Base-by-base conservation (phyloP, 2,888 invertebrate species). In the Cephus nigrinus region DNA sequence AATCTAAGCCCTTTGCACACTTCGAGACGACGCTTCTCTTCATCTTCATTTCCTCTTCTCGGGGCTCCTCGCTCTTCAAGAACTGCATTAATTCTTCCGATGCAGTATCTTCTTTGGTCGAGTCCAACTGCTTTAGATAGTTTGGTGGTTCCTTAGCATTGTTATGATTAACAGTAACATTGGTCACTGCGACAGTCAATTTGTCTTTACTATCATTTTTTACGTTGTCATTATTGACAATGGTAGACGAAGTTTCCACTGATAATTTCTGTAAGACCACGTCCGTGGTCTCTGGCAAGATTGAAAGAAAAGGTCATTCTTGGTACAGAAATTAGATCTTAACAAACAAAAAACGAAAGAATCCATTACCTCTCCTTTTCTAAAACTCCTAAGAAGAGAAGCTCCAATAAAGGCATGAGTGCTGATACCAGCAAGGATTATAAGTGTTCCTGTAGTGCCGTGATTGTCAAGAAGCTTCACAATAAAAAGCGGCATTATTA, bases 401-500 rank as follows among this genome's bases (percentile, higher is more conserved):
- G 92, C 92, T 1, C 92, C 92, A 30, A 92, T 86, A 3, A 93
- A 85, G 0, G 93, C 92, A 80, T 93, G 91, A 69, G 92, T 87
- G 2, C 93, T 90, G 33, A 93, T 89, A 1, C 90, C 93, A 31
- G 92, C 92, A 73, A 94, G 87, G 68, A 93, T 90, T 76, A 93
- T 83, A 74, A 93, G 91, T 1, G 93, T 92, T 11, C 92, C 92
- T 68, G 87, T 88, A 3, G 89, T 90, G 1, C 92, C 92, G 75
- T 92, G 91, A 40, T 82, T 76, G 3, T 89, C 84, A 73, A 93
- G 82, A 68, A 93, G 86, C 73, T 85, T 83, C 79, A 92, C 92
- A 82, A 93, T 92, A 36, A 93, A 80, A 76, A 92, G 90, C 0
- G 93, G 93, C 92, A 93, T 92, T 68, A 93, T 82, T 68, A 93